A percentile compares a stretch with the other conserved stretches of the same genome.
Conservation (phyloP, 2,113 vertebrate genomes). For the Pseudopipra pipra region DNA sequence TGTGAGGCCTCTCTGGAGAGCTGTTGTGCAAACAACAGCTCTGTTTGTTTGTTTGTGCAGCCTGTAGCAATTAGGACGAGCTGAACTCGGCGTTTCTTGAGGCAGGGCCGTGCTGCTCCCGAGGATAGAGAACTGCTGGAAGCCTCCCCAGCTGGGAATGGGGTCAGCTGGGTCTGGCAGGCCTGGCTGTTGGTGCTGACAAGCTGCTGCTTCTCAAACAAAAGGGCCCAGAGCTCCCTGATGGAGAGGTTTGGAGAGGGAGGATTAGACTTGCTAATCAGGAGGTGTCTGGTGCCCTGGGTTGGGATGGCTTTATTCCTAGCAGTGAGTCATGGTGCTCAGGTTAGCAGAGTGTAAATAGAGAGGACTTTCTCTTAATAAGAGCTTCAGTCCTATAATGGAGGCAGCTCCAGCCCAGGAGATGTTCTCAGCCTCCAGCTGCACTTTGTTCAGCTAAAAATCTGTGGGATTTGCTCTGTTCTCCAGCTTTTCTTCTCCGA, state of each 20-base stretch:
- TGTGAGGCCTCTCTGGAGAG: neutral
- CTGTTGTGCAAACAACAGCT: neutral
- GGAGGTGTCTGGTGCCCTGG: neutral
- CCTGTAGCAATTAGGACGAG: neutral
- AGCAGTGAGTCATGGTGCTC: neutral
- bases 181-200: neutral
- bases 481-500: neutral
- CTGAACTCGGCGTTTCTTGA: neutral
- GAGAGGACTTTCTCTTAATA: neutral
- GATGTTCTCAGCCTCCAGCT: neutral
- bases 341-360: neutral
- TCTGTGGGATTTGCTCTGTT: neutral
- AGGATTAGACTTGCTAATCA: neutral
- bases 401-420: neutral
- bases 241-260: neutral
- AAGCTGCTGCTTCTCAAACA: neutral
- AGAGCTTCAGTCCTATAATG: neutral
- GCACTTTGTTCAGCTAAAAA: neutral
- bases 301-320: neutral
- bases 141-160: fast-evolving
- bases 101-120: neutral
- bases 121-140: neutral
- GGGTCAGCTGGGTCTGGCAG: neutral
- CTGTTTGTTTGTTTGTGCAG: conserved; percentile 3
- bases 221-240: neutral